Percentiles rank a stretch among this genome's conserved stretches.
phyloP scores from a whole-genome alignment of 2,113 vertebrate species.

The Columba janthina region DNA sequence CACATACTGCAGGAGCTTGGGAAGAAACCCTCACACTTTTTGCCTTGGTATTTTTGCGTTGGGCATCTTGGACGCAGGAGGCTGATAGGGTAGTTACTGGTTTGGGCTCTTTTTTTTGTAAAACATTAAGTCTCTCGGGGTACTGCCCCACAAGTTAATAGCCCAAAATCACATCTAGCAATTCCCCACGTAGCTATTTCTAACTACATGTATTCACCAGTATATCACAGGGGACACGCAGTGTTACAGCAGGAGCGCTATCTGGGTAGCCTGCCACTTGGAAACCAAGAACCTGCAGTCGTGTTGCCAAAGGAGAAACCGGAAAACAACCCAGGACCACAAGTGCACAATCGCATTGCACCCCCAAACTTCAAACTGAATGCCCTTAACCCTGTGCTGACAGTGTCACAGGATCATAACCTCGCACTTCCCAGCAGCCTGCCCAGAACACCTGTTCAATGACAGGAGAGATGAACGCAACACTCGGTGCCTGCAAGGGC shows the following conservation, averaged over 20 bases:
- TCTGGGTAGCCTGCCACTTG: accelerated
- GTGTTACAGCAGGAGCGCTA: accelerated
- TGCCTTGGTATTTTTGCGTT: background rate
- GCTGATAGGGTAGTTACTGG: no score
- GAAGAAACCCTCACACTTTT: background rate
- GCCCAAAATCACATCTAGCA: background rate
- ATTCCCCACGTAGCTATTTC: background rate
- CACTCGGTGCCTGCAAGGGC: no score
- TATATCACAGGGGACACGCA: accelerated
- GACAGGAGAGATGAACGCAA: no score
- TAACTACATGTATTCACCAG: background rate
- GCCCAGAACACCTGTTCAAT: accelerated
- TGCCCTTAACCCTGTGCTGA: no score
- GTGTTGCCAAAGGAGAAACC: accelerated
- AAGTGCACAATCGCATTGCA: accelerated
- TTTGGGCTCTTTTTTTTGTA: background rate
- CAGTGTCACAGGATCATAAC: accelerated
- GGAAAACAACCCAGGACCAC: background rate
- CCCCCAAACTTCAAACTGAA: accelerated
- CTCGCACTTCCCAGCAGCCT: background rate
- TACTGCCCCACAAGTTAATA: background rate
- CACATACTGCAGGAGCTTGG: accelerated
- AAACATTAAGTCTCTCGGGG: background rate
- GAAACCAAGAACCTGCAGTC: background rate
- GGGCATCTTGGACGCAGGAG: no score